Percentiles rank a stretch among this genome's conserved stretches.
Conservation (phyloP, 1,140 invertebrate species). For the Parasteatoda tepidariorum region DNA sequence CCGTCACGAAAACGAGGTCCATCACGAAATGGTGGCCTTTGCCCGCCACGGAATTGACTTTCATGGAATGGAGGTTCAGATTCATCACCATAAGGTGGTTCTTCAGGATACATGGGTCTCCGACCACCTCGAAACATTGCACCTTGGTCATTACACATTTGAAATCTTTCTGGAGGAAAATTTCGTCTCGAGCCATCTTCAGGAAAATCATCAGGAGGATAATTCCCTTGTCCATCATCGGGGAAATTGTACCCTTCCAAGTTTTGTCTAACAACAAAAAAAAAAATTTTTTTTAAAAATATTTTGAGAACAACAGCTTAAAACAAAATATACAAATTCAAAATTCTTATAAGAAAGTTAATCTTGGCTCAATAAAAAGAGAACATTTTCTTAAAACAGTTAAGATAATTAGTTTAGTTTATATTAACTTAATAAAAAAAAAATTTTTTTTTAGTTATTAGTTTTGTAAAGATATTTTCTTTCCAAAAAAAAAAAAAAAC, state of each 20-base stretch:
- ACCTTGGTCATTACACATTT: background rate
- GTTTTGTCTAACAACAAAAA: too few species aligned
- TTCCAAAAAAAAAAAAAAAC: too few species aligned
- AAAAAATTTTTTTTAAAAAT: too few species aligned
- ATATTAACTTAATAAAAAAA: too few species aligned
- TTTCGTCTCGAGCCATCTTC: background rate
- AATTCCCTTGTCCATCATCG: background rate
- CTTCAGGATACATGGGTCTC: background rate
- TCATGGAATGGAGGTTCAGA: background rate
- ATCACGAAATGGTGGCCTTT: background rate
- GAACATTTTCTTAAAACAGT: background rate
- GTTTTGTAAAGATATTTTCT: too few species aligned
- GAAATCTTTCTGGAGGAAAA: background rate
- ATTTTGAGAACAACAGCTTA: too few species aligned
- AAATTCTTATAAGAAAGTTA: background rate
- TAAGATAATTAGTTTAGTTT: too few species aligned
- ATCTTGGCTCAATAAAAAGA: background rate
- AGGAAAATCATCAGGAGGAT: slow-evolving; percentile 1
- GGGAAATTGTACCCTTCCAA: too few species aligned
- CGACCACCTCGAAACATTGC: background rate
- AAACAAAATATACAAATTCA: too few species aligned
- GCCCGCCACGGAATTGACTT: background rate
- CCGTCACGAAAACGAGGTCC: slow-evolving; percentile 3
- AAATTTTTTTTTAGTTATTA: too few species aligned
- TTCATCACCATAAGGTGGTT: background rate